Evolutionary conservation across 2,113 vertebrate species (phyloP), one percentile per base, ranked within the genome.

Genomic region (Cottus gobio): DNA sequence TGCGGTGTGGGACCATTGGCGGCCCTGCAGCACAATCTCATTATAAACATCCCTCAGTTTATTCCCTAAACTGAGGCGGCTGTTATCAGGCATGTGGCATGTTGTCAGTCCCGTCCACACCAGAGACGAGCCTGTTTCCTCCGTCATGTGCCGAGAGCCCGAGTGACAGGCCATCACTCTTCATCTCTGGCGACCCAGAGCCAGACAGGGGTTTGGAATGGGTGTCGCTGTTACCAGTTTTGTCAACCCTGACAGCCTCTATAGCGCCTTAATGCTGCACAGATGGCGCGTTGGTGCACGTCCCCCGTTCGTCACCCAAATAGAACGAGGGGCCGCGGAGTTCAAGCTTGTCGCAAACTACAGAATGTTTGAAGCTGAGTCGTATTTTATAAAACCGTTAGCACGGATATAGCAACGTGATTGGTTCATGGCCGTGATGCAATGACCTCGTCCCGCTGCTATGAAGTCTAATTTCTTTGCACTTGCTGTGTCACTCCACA

Each of bases 121-220:
- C 80, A 74, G 80, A 89, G 87, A 90, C 70, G 85, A 80, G 85
- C 83, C 83, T 82, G 89, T 90, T 89, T 84, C 73, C 80, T 69
- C 26, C 75, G 89, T 88, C 82, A 77, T 80, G 77, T 31, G 76
- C 84, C 68, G 73, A 74, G 83, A 92, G 90, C 50, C 74, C 63
- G 18, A 79, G 83, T 91, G 89, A 90, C 90, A 88, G 90, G 90
- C 89, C 90, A 94, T 94, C 93, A 93, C 90, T 94, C 90, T 91
- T 87, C 90, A 93, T 93, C 90, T 92, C 66, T 84, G 63, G 84
- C 84, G 52, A 92, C 89, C 91, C 85, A 70, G 74, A 85, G 89
- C 90, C 87, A 87, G 89, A 77, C 87, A 87, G 75, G 84, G 80
- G 87, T 84, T 79, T 80, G 84, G 83, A 80, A 90, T 75, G 87